phyloP scores from a whole-genome alignment of 2,888 invertebrate species.

The Acronicta aceris region DNA sequence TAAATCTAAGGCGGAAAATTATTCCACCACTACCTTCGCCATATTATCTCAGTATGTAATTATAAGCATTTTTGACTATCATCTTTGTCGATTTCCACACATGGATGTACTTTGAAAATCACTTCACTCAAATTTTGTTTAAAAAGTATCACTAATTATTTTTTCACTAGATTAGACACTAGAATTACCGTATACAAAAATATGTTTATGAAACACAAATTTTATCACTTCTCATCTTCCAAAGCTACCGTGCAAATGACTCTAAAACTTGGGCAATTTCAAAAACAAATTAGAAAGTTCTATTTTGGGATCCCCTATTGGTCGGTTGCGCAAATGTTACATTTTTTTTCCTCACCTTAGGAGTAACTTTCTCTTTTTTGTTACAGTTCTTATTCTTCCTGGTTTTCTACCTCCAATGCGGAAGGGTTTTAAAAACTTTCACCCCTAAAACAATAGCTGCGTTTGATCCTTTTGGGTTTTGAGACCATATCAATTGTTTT shows the following conservation, averaged over 20 bases:
- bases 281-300: conserved; percentile 85
- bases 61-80: background rate
- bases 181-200: conserved; percentile 25
- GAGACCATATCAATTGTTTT: conserved; percentile 30
- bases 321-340: conserved; percentile 71
- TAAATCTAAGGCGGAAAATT: conserved; percentile 11
- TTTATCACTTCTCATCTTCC: conserved; percentile 56
- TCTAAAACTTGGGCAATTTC: conserved; percentile 67
- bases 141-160: conserved; percentile 4
- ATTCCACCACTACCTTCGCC: background rate
- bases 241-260: conserved; percentile 81
- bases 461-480: conserved; percentile 45
- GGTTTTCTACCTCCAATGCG: conserved; percentile 77
- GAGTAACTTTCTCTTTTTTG: conserved; percentile 86
- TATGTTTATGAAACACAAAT: conserved; percentile 28
- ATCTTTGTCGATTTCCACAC: background rate
- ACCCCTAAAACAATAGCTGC: conserved; percentile 77
- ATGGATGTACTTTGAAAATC: conserved; percentile 9
- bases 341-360: conserved; percentile 73
- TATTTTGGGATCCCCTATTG: conserved; percentile 72
- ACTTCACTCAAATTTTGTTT: conserved; percentile 31
- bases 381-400: conserved; percentile 84
- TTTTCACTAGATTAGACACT: conserved; percentile 25
- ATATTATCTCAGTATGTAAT: background rate
- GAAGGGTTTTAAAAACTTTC: conserved; percentile 86